These are phyloP conservation scores for Brevimyrus niger DNA, from an alignment of 2,113 vertebrate genomes.

Conservation along the genomic window DNA sequence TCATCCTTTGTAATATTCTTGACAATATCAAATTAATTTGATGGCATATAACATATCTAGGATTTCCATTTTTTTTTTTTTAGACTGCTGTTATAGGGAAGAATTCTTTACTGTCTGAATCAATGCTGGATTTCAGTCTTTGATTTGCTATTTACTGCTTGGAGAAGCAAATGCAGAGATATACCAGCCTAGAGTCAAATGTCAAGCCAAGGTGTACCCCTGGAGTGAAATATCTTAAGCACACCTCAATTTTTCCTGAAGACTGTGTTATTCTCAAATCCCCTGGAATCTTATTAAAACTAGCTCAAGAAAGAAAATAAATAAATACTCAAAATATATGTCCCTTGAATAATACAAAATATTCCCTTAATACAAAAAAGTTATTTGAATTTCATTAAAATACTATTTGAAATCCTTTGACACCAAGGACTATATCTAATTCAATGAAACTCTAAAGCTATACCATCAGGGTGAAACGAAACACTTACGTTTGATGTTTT, in stretches of 20 bases:
- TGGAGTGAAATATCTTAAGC: constrained; percentile 58
- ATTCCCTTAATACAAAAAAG: constrained; percentile 55
- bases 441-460: constrained; percentile 56
- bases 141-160: constrained; percentile 38
- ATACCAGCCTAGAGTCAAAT: constrained; percentile 58
- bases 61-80: constrained; percentile 30
- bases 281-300: constrained; percentile 71
- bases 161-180: constrained; percentile 52
- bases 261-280: constrained; percentile 44
- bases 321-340: constrained; percentile 65
- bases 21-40: neutral
- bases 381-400: constrained; percentile 52
- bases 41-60: neutral
- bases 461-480: constrained; percentile 44
- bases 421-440: constrained; percentile 59
- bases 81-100: constrained; percentile 30
- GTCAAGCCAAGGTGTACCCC: constrained; percentile 61
- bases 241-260: constrained; percentile 22
- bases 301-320: constrained; percentile 56
- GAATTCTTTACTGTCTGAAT: constrained; percentile 42
- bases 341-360: constrained; percentile 65
- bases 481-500: constrained; percentile 67
- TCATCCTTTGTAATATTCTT: neutral
- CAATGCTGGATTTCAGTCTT: constrained; percentile 54
- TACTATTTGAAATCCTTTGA: constrained; percentile 44